A percentile compares a stretch with the other conserved stretches of the same genome.
These are phyloP conservation scores for Coendou prehensilis DNA, from an alignment of 2,797 vertebrate genomes.

Conservation along the genomic window DNA sequence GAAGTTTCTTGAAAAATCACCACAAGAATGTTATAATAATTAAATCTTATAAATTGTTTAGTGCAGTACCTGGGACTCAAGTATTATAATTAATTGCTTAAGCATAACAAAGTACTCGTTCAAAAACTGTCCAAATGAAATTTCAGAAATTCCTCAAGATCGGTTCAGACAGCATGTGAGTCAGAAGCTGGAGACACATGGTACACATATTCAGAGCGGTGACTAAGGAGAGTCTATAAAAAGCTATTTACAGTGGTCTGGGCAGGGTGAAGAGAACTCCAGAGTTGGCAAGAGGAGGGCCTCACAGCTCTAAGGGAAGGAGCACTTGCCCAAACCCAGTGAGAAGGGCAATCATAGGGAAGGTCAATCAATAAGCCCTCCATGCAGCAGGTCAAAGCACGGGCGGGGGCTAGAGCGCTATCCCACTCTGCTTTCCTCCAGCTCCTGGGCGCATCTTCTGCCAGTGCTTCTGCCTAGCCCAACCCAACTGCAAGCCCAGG, in stretches of 20 bases:
- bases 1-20: not conserved
- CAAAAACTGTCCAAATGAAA: constrained; percentile 49
- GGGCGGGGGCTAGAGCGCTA: not conserved
- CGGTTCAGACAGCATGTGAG: constrained; percentile 48
- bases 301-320: not conserved
- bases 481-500: not conserved
- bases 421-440: not conserved
- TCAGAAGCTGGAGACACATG: constrained; percentile 71
- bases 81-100: constrained; percentile 51
- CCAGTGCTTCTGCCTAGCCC: not conserved
- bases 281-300: not conserved
- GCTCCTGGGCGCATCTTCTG: not conserved
- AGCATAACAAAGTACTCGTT: constrained; percentile 34
- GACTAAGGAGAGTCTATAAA: constrained; percentile 19
- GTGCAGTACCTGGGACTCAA: not conserved
- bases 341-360: not conserved
- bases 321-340: not conserved
- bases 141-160: constrained; percentile 70
- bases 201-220: not conserved
- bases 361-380: fast-evolving
- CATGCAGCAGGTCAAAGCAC: not conserved
- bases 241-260: not conserved
- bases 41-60: constrained; percentile 1
- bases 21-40: not conserved
- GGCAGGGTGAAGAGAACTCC: not conserved